phyloP scores from a whole-genome alignment of 2,797 vertebrate species.

The Vultur gryphus region DNA sequence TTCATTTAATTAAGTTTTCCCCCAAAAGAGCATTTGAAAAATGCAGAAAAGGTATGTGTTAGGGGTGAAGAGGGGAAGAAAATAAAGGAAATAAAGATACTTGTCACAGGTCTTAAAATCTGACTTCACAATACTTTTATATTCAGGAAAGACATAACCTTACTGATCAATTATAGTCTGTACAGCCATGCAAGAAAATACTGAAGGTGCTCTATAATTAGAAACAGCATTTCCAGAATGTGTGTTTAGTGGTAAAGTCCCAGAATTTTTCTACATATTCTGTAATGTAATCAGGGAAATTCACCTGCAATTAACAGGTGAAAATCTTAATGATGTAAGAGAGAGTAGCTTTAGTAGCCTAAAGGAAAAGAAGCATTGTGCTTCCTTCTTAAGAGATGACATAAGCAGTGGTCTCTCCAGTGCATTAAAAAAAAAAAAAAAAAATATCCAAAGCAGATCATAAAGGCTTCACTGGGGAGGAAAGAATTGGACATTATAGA shows the following conservation, averaged over 20 bases:
- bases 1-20: neutral
- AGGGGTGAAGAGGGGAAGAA: neutral
- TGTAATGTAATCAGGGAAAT: neutral
- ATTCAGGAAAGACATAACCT: neutral
- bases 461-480: neutral
- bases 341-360: neutral
- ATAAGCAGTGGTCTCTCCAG: neutral
- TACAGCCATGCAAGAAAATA: neutral
- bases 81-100: neutral
- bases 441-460: neutral
- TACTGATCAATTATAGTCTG: neutral
- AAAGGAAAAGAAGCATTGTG: neutral
- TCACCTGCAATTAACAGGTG: neutral
- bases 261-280: neutral
- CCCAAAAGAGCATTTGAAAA: neutral
- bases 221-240: neutral
- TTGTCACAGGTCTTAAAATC: neutral
- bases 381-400: neutral
- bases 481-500: neutral
- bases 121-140: neutral
- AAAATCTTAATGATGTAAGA: neutral
- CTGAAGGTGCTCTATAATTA: neutral
- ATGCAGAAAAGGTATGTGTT: neutral
- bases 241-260: neutral
- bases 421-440: neutral